Evolutionary conservation across 2,113 vertebrate species (phyloP).

Genomic region (Carollia perspicillata): DNA sequence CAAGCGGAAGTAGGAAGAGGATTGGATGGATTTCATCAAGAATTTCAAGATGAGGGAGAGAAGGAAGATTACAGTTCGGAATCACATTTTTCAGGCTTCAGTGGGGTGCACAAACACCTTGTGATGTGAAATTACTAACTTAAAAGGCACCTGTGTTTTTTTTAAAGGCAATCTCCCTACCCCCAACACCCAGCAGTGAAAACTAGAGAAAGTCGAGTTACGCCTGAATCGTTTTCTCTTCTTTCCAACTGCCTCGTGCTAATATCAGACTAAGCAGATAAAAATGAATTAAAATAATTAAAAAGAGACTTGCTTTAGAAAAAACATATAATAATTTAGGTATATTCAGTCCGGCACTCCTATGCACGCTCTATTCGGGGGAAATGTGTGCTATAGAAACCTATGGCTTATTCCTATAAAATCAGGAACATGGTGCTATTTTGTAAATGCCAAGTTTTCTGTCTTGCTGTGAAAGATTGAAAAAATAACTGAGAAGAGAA

Average conservation of each 20-base stretch:
- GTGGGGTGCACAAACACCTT: not conserved
- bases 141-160: not conserved
- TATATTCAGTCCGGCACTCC: not conserved
- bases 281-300: constrained; percentile 13
- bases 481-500: not conserved
- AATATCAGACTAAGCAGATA: not conserved
- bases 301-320: not conserved
- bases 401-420: not conserved
- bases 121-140: not conserved
- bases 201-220: not conserved
- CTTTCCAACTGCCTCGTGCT: not conserved
- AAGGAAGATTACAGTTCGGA: not conserved
- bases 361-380: not conserved
- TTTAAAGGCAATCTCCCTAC: not conserved
- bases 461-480: not conserved
- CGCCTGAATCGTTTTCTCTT: not conserved
- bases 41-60: not conserved
- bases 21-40: not conserved
- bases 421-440: not conserved
- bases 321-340: not conserved
- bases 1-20: not conserved
- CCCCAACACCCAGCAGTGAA: not conserved
- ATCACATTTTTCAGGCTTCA: not conserved
- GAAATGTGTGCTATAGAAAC: not conserved
- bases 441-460: not conserved